These are phyloP conservation scores for Orientallactaga sibirica DNA, from an alignment of 2,797 vertebrate genomes.

Conservation along the genomic window DNA sequence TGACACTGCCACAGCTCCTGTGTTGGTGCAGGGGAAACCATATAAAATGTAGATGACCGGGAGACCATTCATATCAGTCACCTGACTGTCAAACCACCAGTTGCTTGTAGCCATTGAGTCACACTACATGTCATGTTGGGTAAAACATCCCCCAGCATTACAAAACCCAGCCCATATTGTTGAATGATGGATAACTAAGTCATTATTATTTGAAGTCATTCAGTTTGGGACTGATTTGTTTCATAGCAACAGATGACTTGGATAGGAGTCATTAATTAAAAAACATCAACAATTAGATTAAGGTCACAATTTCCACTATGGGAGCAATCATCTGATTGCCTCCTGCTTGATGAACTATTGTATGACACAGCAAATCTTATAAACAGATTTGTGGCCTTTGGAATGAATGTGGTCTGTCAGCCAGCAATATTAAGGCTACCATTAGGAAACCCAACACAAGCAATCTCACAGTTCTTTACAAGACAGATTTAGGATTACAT, in stretches of 20 bases:
- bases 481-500: neutral
- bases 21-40: neutral
- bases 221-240: neutral
- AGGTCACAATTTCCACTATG: slow-evolving; percentile 33
- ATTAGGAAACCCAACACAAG: neutral
- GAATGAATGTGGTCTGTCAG: neutral
- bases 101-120: neutral
- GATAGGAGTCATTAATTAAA: slow-evolving; percentile 49
- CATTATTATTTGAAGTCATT: slow-evolving; percentile 18
- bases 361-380: slow-evolving; percentile 38
- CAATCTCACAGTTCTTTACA: neutral
- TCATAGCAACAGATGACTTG: neutral
- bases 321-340: slow-evolving; percentile 60
- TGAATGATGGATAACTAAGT: slow-evolving; percentile 24
- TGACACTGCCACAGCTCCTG: neutral
- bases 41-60: neutral
- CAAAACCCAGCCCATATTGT: neutral
- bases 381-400: slow-evolving; percentile 45
- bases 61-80: neutral
- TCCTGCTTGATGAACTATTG: slow-evolving; percentile 1
- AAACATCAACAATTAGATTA: slow-evolving; percentile 43
- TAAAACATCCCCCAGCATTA: neutral
- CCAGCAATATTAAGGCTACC: neutral
- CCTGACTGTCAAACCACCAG: neutral
- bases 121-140: neutral